Conservation (phyloP, 1,140 invertebrate genomes). For the Trypoxylus dichotomus region DNA sequence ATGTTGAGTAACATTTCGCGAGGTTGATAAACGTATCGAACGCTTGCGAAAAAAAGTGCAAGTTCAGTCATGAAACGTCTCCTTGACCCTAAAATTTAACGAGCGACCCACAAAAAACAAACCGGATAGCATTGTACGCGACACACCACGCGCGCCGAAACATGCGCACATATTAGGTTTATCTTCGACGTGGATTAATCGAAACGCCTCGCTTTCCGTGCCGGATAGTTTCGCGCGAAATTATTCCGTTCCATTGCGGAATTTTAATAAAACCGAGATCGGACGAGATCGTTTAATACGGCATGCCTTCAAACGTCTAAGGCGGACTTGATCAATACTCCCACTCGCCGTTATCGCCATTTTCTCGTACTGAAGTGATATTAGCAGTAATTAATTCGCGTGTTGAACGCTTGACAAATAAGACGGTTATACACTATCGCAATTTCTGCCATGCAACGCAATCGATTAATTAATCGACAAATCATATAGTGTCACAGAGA, state of each 20-base stretch:
- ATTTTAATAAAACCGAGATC: background rate
- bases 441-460: background rate
- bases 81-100: constrained; percentile 20
- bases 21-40: background rate
- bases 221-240: background rate
- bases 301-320: background rate
- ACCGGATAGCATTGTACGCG: background rate
- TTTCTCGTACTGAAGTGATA: constrained; percentile 4
- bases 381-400: constrained; percentile 1
- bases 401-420: background rate
- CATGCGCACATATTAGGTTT: background rate
- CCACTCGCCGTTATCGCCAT: background rate
- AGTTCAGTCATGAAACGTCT: background rate
- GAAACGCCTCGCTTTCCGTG: background rate
- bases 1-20: background rate
- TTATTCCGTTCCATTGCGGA: background rate
- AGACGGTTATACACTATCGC: background rate
- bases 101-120: background rate
- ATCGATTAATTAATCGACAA: too few relatives aligned
- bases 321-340: background rate
- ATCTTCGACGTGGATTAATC: background rate
- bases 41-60: constrained; percentile 13
- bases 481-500: too few relatives aligned
- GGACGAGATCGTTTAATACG: background rate
- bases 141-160: background rate